Evolutionary conservation across 2,797 vertebrate genomes (phyloP).

Genomic region (Falco concolor): DNA sequence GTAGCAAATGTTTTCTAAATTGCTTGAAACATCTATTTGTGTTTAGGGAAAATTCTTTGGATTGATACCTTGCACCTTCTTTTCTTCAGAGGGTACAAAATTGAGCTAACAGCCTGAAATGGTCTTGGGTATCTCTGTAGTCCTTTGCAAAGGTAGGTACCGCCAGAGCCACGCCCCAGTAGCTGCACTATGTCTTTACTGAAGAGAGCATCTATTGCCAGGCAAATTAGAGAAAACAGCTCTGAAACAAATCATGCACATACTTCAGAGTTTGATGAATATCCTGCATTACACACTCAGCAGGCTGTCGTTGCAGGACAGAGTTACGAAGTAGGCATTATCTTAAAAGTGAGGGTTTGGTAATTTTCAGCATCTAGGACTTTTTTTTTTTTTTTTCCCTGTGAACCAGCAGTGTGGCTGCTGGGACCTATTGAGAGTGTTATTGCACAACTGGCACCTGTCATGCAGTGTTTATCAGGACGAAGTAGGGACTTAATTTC

Average conservation of each 20-base stretch:
- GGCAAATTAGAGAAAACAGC: not conserved
- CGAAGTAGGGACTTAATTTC: not conserved
- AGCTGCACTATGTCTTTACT: not conserved
- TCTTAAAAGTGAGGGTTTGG: not conserved
- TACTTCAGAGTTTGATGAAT: not conserved
- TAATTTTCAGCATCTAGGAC: not conserved
- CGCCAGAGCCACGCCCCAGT: conserved; percentile 3
- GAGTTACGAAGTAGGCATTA: not conserved
- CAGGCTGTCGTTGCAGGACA: not conserved
- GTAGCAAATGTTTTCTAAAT: not conserved
- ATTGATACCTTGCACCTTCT: not conserved
- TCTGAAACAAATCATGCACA: not conserved
- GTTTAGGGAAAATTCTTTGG: not conserved
- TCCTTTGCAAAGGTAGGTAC: not conserved
- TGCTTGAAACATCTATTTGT: not conserved
- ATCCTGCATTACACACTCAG: not conserved
- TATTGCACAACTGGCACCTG: not conserved
- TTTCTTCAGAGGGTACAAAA: conserved; percentile 5
- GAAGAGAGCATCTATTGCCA: not conserved
- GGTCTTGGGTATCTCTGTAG: not conserved
- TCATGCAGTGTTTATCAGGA: not conserved
- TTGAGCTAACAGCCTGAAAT: not conserved
- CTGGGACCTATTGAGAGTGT: not conserved
- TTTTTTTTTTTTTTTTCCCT: not conserved
- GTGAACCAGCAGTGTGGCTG: not conserved